Base-by-base conservation (phyloP, 2,888 invertebrate genomes). In the Belgica antarctica region DNA sequence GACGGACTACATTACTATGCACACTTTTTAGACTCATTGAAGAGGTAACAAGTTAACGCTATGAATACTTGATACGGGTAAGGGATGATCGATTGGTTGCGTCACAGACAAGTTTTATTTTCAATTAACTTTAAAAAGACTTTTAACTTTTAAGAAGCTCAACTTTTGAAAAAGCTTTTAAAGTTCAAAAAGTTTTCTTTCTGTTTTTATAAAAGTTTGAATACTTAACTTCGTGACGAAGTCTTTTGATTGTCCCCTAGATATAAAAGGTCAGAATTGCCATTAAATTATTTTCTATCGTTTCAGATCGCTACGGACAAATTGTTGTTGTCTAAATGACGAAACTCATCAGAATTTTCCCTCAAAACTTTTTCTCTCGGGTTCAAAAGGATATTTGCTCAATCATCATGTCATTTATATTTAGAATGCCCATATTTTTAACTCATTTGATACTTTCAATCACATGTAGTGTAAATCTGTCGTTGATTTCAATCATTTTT, bases 341-440 rank as follows among this genome's bases (percentile, higher is more conserved):
- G 52, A 52, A 52, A 3, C 41, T 52, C 52, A 52, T 52, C 52
- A 52, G 22, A 52, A 17, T 52, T 3, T 52, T 22, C 52, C 22
- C 22, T 52, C 52, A 52, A 52, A 52, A n/a, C n/a, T n/a, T n/a
- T n/a, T 41, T 8, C 52, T 22, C 52, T 52, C 52, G 52, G 52
- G 52, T 52, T 52, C 7, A 17, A 8, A 7, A 7, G 52, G 52
- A 22, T 22, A 52, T 52, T 52, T 52, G 17, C 52, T 17, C 52
- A 52, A 52, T 22, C 52, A 22, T 52, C 52, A 52, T 52, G 17
- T 52, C 17, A 52, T 41, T 41, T 41, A 41, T 5, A 10, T 41
- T 41, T n/a, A 41, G 41, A 15, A 41, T 41, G 2, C 34, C 2
- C 41, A 41, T n/a, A 41, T 2, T 41, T 41, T 41, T 2, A 5